Conservation (phyloP, 2,888 invertebrate genomes). For the Lydus trimaculatus region DNA sequence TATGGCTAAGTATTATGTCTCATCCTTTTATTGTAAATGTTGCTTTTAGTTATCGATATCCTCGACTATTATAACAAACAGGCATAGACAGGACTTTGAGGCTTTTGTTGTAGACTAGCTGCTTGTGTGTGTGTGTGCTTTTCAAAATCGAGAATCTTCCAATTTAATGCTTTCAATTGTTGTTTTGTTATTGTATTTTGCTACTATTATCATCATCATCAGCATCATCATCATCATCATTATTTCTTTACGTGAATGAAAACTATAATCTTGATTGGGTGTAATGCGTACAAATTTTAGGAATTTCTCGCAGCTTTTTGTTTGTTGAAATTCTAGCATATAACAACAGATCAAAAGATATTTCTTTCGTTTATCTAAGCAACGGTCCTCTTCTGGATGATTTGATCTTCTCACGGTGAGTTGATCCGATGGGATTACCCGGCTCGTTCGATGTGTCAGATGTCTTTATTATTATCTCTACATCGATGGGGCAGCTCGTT, state of each 20-base stretch:
- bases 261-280: background rate
- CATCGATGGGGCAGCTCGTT: background rate
- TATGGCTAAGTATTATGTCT: constrained; percentile 46
- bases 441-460: constrained; percentile 7
- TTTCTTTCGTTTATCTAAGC: background rate
- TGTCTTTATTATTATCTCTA: constrained; percentile 3
- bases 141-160: background rate
- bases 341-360: background rate
- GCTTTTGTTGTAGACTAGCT: constrained; percentile 19
- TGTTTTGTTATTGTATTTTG: background rate
- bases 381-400: constrained; percentile 3
- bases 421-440: constrained; percentile 6
- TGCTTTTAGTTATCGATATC: constrained; percentile 39
- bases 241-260: background rate
- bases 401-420: constrained; percentile 5
- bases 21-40: constrained; percentile 32
- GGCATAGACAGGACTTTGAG: constrained; percentile 2
- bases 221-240: too few species aligned
- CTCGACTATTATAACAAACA: background rate
- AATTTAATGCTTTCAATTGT: background rate
- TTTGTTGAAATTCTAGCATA: background rate
- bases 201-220: background rate
- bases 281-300: background rate
- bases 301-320: constrained; percentile 4
- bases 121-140: background rate